Base-by-base conservation (phyloP, 2,797 vertebrate genomes). In the Odontamblyopus lacepedii region DNA sequence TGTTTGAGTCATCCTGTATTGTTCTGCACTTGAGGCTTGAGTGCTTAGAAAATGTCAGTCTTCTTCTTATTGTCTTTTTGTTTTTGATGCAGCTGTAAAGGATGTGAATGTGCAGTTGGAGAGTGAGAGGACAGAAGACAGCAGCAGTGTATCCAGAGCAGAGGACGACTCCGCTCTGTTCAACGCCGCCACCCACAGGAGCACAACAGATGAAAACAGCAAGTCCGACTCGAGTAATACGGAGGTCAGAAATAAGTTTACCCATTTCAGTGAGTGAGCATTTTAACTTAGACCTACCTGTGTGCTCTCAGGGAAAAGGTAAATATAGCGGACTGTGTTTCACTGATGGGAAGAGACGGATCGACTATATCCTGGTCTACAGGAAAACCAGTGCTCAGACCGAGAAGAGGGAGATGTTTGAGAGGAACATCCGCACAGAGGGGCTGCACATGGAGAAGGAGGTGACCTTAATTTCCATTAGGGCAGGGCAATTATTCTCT, bases 361-460 rank as follows among this genome's bases (percentile, higher is more conserved):
- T 98, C 70, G 96, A 98, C 88, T 97, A 97, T 87, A 95, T 98
- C 86, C 93, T 98, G 76, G 96, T 98, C 26, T 97, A 97, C 66
- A 95, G 95, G 88, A 97, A 97, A 92, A 95, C 95, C 79, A 96
- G 88, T 72, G 89, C 88, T 0, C 95, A 95, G 79, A 91, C 93
- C 1, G 96, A 97, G 84, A 97, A 97, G 86, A 95, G 96, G 82
- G 96, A 98, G 78, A 83, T 98, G 56, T 98, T 97, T 91, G 96
- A 97, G 89, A 92, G 96, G 80, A 97, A 98, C 87, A 94, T 97
- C 72, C 94, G 96, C 75, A 96, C 96, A 68, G 96, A 98, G 91
- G 96, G 96, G 68, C 80, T 98, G 70, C 95, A 96, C 56, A 96
- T 96, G 95, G 96, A 98, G 72, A 98, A 97, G 89, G 96, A 97